Conservation (phyloP, 2,888 invertebrate species). For the Erynnis tages region DNA sequence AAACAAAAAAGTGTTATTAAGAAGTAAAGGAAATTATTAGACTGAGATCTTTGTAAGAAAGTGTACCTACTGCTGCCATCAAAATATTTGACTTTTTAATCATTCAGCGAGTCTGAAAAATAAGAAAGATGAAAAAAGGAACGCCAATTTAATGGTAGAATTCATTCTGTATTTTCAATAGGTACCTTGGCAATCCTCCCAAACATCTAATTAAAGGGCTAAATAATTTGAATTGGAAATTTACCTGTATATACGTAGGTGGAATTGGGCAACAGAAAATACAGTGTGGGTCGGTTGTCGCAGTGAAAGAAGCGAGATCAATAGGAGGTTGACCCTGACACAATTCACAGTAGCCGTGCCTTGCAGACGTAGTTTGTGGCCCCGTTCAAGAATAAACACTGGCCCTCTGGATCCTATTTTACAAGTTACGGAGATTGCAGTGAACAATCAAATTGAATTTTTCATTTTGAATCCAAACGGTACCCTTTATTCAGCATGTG, state of each 20-base stretch:
- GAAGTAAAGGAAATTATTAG: no score
- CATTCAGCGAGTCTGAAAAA: background rate
- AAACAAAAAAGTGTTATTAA: no score
- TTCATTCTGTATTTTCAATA: slow-evolving; percentile 11
- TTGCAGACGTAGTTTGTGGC: slow-evolving; percentile 53
- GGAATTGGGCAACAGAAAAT: slow-evolving; percentile 46
- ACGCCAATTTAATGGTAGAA: slow-evolving; percentile 13
- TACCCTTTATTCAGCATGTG: slow-evolving; percentile 8
- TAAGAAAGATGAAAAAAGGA: slow-evolving; percentile 2
- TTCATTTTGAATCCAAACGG: slow-evolving; percentile 18
- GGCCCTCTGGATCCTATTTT: slow-evolving; percentile 49
- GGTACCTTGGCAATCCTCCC: slow-evolving; percentile 5
- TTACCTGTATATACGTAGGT: slow-evolving; percentile 20
- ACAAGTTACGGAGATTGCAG: slow-evolving; percentile 39
- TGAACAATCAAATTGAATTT: slow-evolving; percentile 44
- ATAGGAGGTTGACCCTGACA: slow-evolving; percentile 76
- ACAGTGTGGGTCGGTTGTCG: slow-evolving; percentile 59
- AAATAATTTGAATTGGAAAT: slow-evolving; percentile 25
- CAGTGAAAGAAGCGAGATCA: slow-evolving; percentile 71
- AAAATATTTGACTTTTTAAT: background rate
- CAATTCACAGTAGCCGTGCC: slow-evolving; percentile 68
- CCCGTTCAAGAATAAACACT: slow-evolving; percentile 67
- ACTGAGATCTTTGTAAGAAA: no score
- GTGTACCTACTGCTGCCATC: no score
- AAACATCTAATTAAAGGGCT: slow-evolving; percentile 17